A percentile compares a stretch with the other conserved stretches of the same genome.
phyloP scores from a whole-genome alignment of 2,797 vertebrate genomes.

The Sebastolobus alascanus region DNA sequence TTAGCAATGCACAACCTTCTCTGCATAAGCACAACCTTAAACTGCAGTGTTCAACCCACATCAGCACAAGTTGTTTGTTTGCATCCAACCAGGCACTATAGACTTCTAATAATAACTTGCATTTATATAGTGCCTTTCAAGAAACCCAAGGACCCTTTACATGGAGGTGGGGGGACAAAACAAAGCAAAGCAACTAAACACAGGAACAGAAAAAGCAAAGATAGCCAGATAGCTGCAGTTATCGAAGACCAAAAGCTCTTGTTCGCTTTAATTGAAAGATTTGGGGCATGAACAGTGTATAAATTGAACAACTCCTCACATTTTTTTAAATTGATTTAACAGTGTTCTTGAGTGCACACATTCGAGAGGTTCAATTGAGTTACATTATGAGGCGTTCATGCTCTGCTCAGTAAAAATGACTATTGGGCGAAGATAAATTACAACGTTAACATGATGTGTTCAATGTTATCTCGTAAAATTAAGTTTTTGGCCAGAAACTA shows the following conservation, averaged over 20 bases:
- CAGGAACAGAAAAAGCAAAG: no score
- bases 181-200: no score
- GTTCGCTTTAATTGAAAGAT: conserved; percentile 17
- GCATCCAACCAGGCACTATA: background rate
- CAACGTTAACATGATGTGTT: background rate
- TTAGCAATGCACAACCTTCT: background rate
- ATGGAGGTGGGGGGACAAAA: no score
- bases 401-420: background rate
- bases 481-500: background rate
- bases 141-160: no score
- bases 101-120: background rate
- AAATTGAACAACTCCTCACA: background rate
- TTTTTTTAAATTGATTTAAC: background rate
- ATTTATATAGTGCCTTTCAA: no score
- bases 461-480: background rate
- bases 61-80: background rate
- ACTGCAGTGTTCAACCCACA: background rate
- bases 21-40: background rate
- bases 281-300: background rate
- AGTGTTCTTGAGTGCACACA: background rate
- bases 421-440: background rate
- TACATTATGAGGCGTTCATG: background rate
- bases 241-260: background rate
- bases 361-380: no score
- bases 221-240: no score